Evolutionary conservation across 2,888 invertebrate genomes (phyloP), one percentile per base, ranked within the genome.

Genomic region (Congeria kusceri): DNA sequence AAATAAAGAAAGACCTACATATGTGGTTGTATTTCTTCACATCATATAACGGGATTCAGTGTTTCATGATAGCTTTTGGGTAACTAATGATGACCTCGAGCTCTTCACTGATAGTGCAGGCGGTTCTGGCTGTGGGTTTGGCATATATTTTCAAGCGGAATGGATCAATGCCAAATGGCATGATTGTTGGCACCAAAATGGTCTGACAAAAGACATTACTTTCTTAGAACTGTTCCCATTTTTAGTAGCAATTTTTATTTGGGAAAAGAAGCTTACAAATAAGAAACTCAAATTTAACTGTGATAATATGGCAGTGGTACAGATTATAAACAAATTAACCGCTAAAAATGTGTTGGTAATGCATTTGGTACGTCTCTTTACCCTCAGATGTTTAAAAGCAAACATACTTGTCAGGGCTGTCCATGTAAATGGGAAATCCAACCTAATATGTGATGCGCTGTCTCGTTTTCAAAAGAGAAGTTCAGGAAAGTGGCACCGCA

Each of bases 1-100:
- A 5, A 20, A 73, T 80, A 0, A 68, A 53, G 23, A 2, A 5
- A 13, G 77, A 77, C 20, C 15, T 80, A 39, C 2, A 0, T n/a
- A 64, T 73, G 69, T 80, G 80, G 80, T 20, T 72, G 47, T 29
- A 28, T 5, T 76, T 80, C 27, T 66, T 80, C 13, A 13, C 62
- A 13, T 0, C 56, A 18, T 7, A 46, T n/a, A n/a, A n/a, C n/a
- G n/a, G n/a, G n/a, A n/a, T n/a, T n/a, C n/a, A n/a, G n/a, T n/a
- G n/a, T n/a, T n/a, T n/a, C n/a, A n/a, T n/a, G n/a, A n/a, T n/a
- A n/a, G n/a, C n/a, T n/a, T n/a, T n/a, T n/a, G n/a, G n/a, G n/a
- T n/a, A n/a, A n/a, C n/a, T n/a, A n/a, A n/a, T n/a, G n/a, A n/a
- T n/a, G n/a, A n/a, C n/a, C n/a, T n/a, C n/a, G n/a, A n/a, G n/a